Base-by-base conservation (phyloP, 1,140 invertebrate genomes). In the Euura lappo region DNA sequence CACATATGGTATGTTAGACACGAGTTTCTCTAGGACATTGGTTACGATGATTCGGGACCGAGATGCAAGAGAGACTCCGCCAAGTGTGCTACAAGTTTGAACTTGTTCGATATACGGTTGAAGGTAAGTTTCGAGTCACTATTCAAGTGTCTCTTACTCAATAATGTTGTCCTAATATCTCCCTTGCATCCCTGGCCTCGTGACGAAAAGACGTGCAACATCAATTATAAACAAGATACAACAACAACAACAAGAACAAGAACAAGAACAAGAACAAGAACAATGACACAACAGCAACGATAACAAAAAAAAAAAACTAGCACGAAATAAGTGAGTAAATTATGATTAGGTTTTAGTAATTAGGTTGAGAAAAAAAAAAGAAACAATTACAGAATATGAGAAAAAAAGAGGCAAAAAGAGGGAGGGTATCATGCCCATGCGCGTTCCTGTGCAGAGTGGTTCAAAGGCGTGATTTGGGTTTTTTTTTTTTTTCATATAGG, bases 391-490 rank as follows among this genome's bases (percentile, higher is more conserved):
- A 72, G 5, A 67, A 72, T 65, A 60, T n/a, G 44, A 67, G 67
- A 67, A 28, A 45, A 69, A 45, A n/a, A 69, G 42, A 43, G 10
- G 67, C 45, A 51, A 45, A 46, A 60, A 60, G 4, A 28, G 51
- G 13, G 6, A n/a, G 10, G 13, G 51, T 51, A 44, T 28, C 85
- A 87, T 86, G 85, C 85, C 68, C 85, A 86, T 86, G 85, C 85
- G 71, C 85, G 86, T 86, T 86, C 83, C 76, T 76, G 86, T 88
- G 86, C 86, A 79, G 77, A 69, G 82, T 74, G 80, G 78, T 79
- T 78, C 28, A 28, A 71, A 77, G 79, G 80, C 80, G 86, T 86
- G 80, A 85, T 65, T 28, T 83, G 80, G 77, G 83, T 60, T 78
- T 67, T 70, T 74, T 42, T 44, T 70, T 71, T 71, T 78, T 75